Percentiles rank a stretch among this genome's conserved stretches.
These are phyloP conservation scores for Lacanobia wlatinum DNA, from an alignment of 2,888 invertebrate species.

Conservation along the genomic window DNA sequence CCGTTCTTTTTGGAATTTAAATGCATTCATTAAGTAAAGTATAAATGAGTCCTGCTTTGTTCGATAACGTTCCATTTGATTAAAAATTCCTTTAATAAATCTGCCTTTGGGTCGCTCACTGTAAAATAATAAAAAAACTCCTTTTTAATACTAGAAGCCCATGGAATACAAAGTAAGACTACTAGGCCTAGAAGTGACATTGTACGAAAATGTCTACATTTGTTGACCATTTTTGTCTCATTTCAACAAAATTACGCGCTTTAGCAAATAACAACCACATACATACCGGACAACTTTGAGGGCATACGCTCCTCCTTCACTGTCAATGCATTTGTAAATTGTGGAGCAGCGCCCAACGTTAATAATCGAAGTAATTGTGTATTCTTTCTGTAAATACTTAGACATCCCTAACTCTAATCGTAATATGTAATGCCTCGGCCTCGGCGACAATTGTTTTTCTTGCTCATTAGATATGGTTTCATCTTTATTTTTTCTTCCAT, in stretches of 20 bases:
- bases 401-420: constrained; percentile 63
- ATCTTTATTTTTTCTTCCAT: background rate
- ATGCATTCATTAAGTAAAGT: constrained; percentile 67
- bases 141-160: background rate
- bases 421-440: constrained; percentile 13
- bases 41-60: constrained; percentile 67
- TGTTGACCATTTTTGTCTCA: background rate
- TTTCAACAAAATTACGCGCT: background rate
- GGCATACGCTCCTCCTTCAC: constrained; percentile 63
- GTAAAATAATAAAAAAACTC: constrained; percentile 9
- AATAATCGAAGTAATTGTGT: constrained; percentile 64
- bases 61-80: constrained; percentile 66
- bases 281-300: constrained; percentile 76
- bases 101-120: constrained; percentile 1
- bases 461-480: background rate
- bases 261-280: background rate
- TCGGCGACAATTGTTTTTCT: background rate
- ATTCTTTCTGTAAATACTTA: constrained; percentile 56
- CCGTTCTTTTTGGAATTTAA: constrained; percentile 51
- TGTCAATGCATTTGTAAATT: constrained; percentile 71
- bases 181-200: too few relatives aligned
- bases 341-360: constrained; percentile 73
- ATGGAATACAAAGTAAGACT: background rate
- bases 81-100: constrained; percentile 67
- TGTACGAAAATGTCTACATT: background rate